Percentiles rank a stretch among this genome's conserved stretches.
phyloP scores from a whole-genome alignment of 2,888 invertebrate genomes.

The Habrosyne pyritoides region DNA sequence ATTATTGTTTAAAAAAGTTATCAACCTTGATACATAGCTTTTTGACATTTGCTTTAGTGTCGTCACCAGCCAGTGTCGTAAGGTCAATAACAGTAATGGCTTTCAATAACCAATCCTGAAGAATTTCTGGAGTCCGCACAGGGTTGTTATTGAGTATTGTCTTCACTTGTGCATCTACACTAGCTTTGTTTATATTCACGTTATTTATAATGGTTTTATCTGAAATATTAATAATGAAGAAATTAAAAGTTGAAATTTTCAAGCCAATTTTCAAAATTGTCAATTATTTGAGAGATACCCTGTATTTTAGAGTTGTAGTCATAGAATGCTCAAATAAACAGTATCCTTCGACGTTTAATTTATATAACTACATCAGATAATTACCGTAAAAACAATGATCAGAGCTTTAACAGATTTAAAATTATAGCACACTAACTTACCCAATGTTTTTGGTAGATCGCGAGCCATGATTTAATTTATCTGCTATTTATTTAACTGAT shows the following conservation, averaged over 20 bases:
- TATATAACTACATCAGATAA: no score
- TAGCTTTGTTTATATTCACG: constrained; percentile 56
- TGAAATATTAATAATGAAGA: constrained; percentile 35
- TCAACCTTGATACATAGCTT: constrained; percentile 91
- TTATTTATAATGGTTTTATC: constrained; percentile 47
- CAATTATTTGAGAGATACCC: no score
- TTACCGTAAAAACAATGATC: no score
- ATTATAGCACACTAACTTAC: constrained; percentile 20
- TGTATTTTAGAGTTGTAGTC: no score
- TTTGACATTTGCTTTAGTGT: constrained; percentile 89
- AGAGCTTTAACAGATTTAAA: no score
- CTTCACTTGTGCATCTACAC: constrained; percentile 61
- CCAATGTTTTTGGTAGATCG: constrained; percentile 34
- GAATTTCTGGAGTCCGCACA: constrained; percentile 74
- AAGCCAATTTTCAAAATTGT: no score
- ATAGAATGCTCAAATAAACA: no score
- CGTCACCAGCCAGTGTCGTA: constrained; percentile 95
- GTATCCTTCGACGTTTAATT: no score
- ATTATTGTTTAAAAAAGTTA: constrained; percentile 10
- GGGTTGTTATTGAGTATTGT: constrained; percentile 49
- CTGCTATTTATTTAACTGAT: no score
- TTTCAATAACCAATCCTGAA: constrained; percentile 90
- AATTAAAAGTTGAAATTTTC: no score
- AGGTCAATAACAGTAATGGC: constrained; percentile 95
- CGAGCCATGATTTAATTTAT: constrained; percentile 37